A percentile compares a stretch with the other conserved stretches of the same genome.
Conservation (phyloP, 2,113 vertebrate species). For the Agapornis roseicollis region DNA sequence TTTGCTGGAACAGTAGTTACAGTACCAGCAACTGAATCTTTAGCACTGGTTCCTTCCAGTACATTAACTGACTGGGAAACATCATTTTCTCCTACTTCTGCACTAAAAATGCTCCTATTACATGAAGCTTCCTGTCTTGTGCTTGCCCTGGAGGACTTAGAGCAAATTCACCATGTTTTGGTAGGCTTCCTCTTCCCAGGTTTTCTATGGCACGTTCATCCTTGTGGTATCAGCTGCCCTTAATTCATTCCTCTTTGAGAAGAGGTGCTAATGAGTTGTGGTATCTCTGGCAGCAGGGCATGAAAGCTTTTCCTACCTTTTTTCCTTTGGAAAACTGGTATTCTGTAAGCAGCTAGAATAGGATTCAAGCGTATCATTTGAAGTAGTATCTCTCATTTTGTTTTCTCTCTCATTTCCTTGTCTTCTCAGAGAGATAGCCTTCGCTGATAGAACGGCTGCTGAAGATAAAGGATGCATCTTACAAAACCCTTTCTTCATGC, state of each 20-base stretch:
- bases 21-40: not conserved
- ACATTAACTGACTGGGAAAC: not conserved
- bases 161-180: not conserved
- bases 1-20: not conserved
- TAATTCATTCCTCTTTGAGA: not conserved
- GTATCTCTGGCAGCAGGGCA: not conserved
- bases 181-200: not conserved
- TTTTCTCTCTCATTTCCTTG: not conserved
- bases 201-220: not conserved
- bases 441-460: not conserved
- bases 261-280: not conserved
- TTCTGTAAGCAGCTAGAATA: slow-evolving; percentile 8
- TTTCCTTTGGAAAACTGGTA: not conserved
- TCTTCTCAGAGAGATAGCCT: not conserved
- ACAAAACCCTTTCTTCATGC: not conserved
- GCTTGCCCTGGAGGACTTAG: not conserved
- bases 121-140: not conserved
- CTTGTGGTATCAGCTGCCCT: not conserved
- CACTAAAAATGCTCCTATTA: not conserved
- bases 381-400: not conserved
- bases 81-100: not conserved
- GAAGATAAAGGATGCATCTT: not conserved
- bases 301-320: not conserved
- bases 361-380: not conserved
- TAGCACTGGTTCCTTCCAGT: not conserved